Percentiles rank a stretch among this genome's conserved stretches.
phyloP scores from a whole-genome alignment of 64 coral and sea anemone genomes.

The Stichodactyla mertensii region DNA sequence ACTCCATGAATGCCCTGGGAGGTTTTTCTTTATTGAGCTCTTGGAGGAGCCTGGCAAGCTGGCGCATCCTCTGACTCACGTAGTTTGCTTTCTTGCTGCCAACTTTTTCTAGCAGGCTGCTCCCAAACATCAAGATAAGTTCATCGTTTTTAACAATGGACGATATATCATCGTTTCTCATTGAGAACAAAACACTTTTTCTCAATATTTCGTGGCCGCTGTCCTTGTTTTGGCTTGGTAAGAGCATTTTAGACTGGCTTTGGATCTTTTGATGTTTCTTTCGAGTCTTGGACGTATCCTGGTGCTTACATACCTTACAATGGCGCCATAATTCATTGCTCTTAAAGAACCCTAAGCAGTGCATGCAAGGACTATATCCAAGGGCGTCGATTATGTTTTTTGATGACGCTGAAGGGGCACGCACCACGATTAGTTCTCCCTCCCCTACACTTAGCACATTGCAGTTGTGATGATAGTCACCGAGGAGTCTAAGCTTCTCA shows the following conservation, averaged over 20 bases:
- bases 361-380: constrained; percentile 24
- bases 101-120: constrained; percentile 19
- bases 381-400: neutral
- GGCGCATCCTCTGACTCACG: constrained; percentile 29
- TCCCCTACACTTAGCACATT: constrained; percentile 14
- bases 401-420: constrained; percentile 3
- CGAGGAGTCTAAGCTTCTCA: constrained; percentile 8
- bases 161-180: constrained; percentile 20
- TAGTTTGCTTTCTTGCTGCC: constrained; percentile 22
- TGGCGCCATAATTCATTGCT: constrained; percentile 50
- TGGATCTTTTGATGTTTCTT: neutral
- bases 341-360: constrained; percentile 37
- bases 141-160: neutral
- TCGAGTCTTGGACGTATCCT: neutral
- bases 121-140: constrained; percentile 6
- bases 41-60: constrained; percentile 10
- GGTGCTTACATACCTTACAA: constrained; percentile 10
- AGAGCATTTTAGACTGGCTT: constrained; percentile 15
- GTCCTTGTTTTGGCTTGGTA: neutral
- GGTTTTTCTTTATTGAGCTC: neutral
- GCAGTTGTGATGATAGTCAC: constrained; percentile 64
- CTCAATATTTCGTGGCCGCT: neutral
- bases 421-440: constrained; percentile 49
- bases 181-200: neutral
- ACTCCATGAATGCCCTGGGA: neutral